Evolutionary conservation across 35 echinoderm and acorn worm species (phyloP).

Genomic region (Anneissia japonica): DNA sequence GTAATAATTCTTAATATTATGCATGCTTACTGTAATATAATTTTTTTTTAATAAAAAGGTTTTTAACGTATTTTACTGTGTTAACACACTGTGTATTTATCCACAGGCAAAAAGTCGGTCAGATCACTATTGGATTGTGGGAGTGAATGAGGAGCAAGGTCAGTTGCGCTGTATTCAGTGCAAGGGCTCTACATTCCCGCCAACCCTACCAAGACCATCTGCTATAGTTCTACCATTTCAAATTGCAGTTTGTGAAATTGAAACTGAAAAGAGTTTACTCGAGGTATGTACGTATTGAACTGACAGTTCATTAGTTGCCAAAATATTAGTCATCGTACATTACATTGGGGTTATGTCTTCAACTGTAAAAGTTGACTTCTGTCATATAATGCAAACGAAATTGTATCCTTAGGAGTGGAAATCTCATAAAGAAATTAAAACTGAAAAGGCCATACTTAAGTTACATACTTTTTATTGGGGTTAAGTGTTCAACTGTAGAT

Average conservation of each 20-base stretch:
- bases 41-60: background rate
- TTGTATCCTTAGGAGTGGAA: too few relatives aligned
- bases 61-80: background rate
- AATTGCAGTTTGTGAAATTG: conserved; percentile 78
- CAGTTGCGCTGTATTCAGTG: conserved; percentile 81
- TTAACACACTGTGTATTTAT: background rate
- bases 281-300: too few relatives aligned
- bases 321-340: too few relatives aligned
- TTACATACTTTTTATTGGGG: too few relatives aligned
- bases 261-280: conserved; percentile 73
- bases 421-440: too few relatives aligned
- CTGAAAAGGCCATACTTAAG: too few relatives aligned
- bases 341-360: too few relatives aligned
- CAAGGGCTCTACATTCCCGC: conserved; percentile 87
- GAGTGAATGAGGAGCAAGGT: conserved; percentile 66
- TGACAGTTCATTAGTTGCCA: too few relatives aligned
- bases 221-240: conserved; percentile 67
- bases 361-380: background rate
- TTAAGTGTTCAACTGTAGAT: too few relatives aligned
- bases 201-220: conserved; percentile 79
- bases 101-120: conserved; percentile 74
- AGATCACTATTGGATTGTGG: conserved; percentile 88
- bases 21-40: background rate
- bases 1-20: conserved; percentile 29
- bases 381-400: background rate